Conservation (phyloP, 2,797 vertebrate genomes). For the Zenarchopterus dispar region DNA sequence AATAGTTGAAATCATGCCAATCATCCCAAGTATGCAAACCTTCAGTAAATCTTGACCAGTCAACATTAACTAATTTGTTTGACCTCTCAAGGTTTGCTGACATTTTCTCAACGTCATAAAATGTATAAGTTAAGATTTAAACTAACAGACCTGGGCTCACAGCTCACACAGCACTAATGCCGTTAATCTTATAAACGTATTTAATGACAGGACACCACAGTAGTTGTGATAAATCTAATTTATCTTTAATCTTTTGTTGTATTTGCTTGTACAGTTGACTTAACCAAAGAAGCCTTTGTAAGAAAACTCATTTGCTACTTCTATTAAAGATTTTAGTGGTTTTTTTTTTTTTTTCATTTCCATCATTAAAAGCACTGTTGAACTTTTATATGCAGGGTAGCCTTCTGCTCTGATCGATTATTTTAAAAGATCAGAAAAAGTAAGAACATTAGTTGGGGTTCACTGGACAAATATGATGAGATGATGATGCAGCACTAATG, state of each 20-base stretch:
- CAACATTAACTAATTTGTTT: too few relatives aligned
- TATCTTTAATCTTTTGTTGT: conserved; percentile 42
- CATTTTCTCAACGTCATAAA: too few relatives aligned
- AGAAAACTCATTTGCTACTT: conserved; percentile 15
- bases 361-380: neutral
- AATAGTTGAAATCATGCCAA: too few relatives aligned
- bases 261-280: conserved; percentile 20
- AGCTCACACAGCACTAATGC: conserved; percentile 7
- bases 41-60: too few relatives aligned
- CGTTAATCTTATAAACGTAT: conserved; percentile 25
- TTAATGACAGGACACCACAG: conserved; percentile 9
- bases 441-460: conserved; percentile 56
- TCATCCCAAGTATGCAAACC: too few relatives aligned
- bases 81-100: too few relatives aligned
- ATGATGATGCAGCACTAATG: conserved; percentile 54
- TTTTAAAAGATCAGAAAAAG: conserved; percentile 35
- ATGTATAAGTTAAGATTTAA: too few relatives aligned
- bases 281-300: neutral
- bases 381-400: conserved; percentile 6
- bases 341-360: conserved; percentile 13
- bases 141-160: neutral
- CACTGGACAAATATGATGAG: conserved; percentile 50
- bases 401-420: conserved; percentile 31
- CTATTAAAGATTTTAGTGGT: neutral
- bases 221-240: conserved; percentile 38